phyloP scores from a whole-genome alignment of 2,797 vertebrate genomes.

The Sebastes umbrosus region DNA sequence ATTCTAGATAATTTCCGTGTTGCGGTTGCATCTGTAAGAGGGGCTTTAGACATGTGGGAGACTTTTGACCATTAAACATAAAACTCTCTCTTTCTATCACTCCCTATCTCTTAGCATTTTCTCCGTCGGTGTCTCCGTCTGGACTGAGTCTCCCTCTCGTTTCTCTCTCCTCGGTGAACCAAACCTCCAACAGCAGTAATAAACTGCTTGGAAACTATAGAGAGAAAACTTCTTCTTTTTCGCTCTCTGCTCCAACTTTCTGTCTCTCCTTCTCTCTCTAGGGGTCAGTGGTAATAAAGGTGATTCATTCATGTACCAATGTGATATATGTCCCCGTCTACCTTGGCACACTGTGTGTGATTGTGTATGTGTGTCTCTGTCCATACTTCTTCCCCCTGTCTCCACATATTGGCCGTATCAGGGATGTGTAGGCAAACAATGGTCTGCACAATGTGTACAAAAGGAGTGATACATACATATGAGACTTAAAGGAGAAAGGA shows the following conservation, averaged over 20 bases:
- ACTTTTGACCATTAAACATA: background rate
- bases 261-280: background rate
- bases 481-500: background rate
- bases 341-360: background rate
- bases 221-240: background rate
- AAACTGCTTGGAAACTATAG: slow-evolving; percentile 25
- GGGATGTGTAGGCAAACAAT: slow-evolving; percentile 16
- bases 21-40: background rate
- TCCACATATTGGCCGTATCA: slow-evolving; percentile 15
- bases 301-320: slow-evolving; percentile 61
- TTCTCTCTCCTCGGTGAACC: background rate
- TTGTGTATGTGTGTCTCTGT: slow-evolving; percentile 15
- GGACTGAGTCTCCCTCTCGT: background rate
- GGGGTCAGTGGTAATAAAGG: slow-evolving; percentile 59
- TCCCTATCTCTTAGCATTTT: background rate
- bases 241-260: background rate
- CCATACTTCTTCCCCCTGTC: background rate
- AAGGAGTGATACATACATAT: background rate
- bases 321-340: slow-evolving; percentile 51
- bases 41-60: background rate
- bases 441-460: background rate
- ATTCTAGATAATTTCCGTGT: background rate
- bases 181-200: slow-evolving; percentile 25
- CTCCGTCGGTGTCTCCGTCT: background rate
- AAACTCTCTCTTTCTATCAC: background rate